phyloP scores from a whole-genome alignment of 2,888 invertebrate species.

The Tuberolachnus salignus region DNA sequence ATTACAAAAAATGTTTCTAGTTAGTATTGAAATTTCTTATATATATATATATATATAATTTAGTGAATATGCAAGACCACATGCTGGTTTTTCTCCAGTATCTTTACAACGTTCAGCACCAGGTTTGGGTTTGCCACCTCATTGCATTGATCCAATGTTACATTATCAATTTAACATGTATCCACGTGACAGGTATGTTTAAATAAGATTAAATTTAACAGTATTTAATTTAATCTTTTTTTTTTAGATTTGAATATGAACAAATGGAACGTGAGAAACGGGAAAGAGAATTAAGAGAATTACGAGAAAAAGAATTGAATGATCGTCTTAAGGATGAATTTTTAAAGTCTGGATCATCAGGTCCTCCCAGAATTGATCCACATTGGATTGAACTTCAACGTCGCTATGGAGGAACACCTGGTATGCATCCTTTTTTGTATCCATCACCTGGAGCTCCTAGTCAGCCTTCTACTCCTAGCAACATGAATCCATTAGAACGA shows the following conservation, averaged over 20 bases:
- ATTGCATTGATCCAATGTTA: slow-evolving; percentile 83
- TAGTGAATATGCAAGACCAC: slow-evolving; percentile 89
- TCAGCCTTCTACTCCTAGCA: slow-evolving; percentile 67
- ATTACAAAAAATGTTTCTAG: no score
- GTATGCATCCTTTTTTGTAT: slow-evolving; percentile 74
- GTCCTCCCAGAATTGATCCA: slow-evolving; percentile 62
- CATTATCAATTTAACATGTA: slow-evolving; percentile 83
- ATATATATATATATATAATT: slow-evolving; percentile 14
- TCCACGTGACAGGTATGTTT: slow-evolving; percentile 66
- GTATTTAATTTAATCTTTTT: neutral
- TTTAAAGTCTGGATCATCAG: slow-evolving; percentile 73
- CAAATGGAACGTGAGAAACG: slow-evolving; percentile 78
- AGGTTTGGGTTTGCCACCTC: slow-evolving; percentile 66
- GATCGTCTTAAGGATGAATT: slow-evolving; percentile 89
- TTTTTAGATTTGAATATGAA: slow-evolving; percentile 69
- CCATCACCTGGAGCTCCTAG: slow-evolving; percentile 61
- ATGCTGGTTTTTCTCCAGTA: slow-evolving; percentile 81
- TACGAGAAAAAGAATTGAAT: slow-evolving; percentile 79
- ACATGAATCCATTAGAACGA: slow-evolving; percentile 82
- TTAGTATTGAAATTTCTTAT: neutral
- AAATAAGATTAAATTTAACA: neutral
- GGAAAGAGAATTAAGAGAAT: slow-evolving; percentile 70
- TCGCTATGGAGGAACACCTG: slow-evolving; percentile 68
- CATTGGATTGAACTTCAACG: slow-evolving; percentile 89
- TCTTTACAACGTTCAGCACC: slow-evolving; percentile 61